These are phyloP conservation scores for Atrichornis clamosus DNA, from an alignment of 2,113 vertebrate species.

Conservation along the genomic window DNA sequence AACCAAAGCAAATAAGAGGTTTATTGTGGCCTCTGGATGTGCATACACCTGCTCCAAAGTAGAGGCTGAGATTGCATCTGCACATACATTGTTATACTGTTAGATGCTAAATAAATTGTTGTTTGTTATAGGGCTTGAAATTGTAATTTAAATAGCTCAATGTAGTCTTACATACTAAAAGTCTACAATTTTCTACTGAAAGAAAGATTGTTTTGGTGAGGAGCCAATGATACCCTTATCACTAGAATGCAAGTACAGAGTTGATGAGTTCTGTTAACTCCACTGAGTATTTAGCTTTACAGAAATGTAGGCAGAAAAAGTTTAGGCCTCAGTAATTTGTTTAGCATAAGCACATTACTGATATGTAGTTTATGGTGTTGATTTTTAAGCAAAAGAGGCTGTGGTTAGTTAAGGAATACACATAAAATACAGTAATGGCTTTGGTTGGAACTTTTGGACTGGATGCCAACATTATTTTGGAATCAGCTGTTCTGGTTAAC, in stretches of 20 bases:
- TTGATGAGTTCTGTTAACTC: not conserved
- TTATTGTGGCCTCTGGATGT: not conserved
- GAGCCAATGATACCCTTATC: not conserved
- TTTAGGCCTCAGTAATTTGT: not conserved
- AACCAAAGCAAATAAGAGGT: not conserved
- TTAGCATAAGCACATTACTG: not conserved
- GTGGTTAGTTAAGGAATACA: not conserved
- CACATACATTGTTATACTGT: accelerated
- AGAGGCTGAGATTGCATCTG: not conserved
- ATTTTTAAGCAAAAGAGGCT: not conserved
- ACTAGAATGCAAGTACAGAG: not conserved
- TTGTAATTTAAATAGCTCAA: not conserved
- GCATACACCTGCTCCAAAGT: not conserved
- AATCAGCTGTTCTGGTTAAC: not conserved
- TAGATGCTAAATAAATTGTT: not conserved
- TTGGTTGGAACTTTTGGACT: not conserved
- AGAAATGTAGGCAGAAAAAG: not conserved
- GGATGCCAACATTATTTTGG: not conserved
- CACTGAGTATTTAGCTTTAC: not conserved
- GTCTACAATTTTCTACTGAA: not conserved
- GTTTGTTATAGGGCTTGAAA: not conserved
- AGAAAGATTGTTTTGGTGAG: not conserved
- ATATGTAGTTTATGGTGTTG: not conserved
- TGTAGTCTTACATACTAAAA: not conserved
- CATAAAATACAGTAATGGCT: not conserved